Evolutionary conservation across 2,888 invertebrate genomes (phyloP).

Genomic region (Aleiodes leptofemur): DNA sequence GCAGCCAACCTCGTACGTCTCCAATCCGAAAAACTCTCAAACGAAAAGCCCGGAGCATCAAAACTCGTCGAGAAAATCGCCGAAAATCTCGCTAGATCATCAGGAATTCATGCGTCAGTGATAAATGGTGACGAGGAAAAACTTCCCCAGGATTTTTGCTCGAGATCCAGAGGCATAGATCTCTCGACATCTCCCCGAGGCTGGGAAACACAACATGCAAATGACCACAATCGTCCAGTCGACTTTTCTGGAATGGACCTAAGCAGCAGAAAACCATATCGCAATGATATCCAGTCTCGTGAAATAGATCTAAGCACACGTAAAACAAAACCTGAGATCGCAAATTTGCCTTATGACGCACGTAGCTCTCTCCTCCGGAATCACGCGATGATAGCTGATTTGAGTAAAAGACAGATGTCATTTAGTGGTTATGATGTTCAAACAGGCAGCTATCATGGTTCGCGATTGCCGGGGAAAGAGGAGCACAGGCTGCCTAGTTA

Average conservation of each 20-base stretch:
- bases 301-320: slow-evolving; percentile 73
- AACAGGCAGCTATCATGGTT: slow-evolving; percentile 61
- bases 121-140: slow-evolving; percentile 64
- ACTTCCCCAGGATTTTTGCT: slow-evolving; percentile 34
- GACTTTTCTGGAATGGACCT: slow-evolving; percentile 73
- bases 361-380: slow-evolving; percentile 65
- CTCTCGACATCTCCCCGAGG: slow-evolving; percentile 68
- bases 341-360: slow-evolving; percentile 65
- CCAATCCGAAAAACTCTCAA: slow-evolving; percentile 66
- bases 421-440: slow-evolving; percentile 67
- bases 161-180: slow-evolving; percentile 65
- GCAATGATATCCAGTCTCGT: slow-evolving; percentile 68
- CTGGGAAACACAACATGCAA: slow-evolving; percentile 57
- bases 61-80: slow-evolving; percentile 73
- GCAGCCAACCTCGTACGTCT: slow-evolving; percentile 70
- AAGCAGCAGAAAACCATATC: slow-evolving; percentile 68
- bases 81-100: slow-evolving; percentile 70
- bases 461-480: slow-evolving; percentile 62
- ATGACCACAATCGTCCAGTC: slow-evolving; percentile 65
- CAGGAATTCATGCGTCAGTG: slow-evolving; percentile 56
- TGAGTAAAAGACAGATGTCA: slow-evolving; percentile 70
- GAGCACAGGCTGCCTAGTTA: slow-evolving; percentile 71
- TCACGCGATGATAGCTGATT: slow-evolving; percentile 70
- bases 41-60: slow-evolving; percentile 54
- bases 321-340: slow-evolving; percentile 65